These are phyloP conservation scores for Pseudomyrmex dendroicus DNA, from an alignment of 1,140 invertebrate genomes.

Conservation along the genomic window DNA sequence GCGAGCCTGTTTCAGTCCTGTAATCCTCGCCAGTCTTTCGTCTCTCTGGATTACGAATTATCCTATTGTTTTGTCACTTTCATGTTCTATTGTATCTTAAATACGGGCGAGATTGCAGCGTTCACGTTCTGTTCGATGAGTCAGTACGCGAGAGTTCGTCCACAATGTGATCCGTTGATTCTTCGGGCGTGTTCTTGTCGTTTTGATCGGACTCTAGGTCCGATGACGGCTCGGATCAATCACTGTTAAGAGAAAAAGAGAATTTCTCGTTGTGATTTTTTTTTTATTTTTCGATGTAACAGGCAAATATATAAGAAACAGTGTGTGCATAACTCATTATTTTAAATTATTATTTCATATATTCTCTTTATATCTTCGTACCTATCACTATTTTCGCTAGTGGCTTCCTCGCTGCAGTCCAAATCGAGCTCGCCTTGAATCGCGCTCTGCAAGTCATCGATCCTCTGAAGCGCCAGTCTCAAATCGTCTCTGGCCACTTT, in stretches of 20 bases:
- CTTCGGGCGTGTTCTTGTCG: constrained; percentile 65
- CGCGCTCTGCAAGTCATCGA: constrained; percentile 94
- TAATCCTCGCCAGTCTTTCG: constrained; percentile 11
- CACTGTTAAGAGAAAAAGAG: constrained; percentile 73
- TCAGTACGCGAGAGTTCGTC: constrained; percentile 23
- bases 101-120: neutral
- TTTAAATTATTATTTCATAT: neutral
- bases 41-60: constrained; percentile 24
- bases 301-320: neutral
- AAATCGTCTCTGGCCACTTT: constrained; percentile 89
- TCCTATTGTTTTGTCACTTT: constrained; percentile 13
- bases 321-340: neutral
- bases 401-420: constrained; percentile 86
- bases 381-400: constrained; percentile 88
- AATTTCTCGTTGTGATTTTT: neutral
- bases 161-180: constrained; percentile 51
- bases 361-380: constrained; percentile 69
- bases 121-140: constrained; percentile 42
- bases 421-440: constrained; percentile 91
- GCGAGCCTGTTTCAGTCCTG: neutral
- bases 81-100: constrained; percentile 14
- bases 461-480: constrained; percentile 92
- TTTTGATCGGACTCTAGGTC: constrained; percentile 77
- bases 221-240: constrained; percentile 81
- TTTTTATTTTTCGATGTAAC: neutral